These are phyloP conservation scores for Acridotheres tristis DNA, from an alignment of 2,797 vertebrate genomes.

Conservation along the genomic window DNA sequence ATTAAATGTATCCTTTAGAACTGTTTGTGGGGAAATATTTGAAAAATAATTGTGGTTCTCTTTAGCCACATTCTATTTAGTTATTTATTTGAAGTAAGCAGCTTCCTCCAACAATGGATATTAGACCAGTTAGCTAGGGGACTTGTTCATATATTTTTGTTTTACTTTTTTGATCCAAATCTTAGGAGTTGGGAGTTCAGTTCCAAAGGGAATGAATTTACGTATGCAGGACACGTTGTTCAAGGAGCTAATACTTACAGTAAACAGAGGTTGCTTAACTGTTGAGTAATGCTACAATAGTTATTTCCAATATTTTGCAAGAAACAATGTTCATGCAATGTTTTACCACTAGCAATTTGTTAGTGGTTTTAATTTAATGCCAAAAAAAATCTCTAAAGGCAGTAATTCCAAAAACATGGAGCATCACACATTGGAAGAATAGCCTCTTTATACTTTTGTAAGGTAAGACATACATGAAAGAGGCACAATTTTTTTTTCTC, in stretches of 20 bases:
- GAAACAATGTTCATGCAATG: conserved; percentile 70
- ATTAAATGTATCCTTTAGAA: neutral
- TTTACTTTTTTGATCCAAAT: conserved; percentile 53
- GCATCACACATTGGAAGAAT: neutral
- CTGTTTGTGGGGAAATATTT: neutral
- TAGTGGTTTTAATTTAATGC: conserved; percentile 68
- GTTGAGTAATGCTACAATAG: conserved; percentile 62
- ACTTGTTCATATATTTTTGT: conserved; percentile 16
- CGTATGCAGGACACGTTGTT: conserved; percentile 62
- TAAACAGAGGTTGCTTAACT: conserved; percentile 60
- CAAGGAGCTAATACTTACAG: conserved; percentile 49
- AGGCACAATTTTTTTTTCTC: neutral
- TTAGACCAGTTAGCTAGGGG: neutral
- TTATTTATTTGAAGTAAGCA: conserved; percentile 24
- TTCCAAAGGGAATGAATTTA: conserved; percentile 51
- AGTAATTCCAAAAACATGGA: conserved; percentile 55
- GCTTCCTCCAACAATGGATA: neutral
- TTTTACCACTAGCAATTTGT: conserved; percentile 68
- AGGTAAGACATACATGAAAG: neutral
- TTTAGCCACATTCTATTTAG: neutral
- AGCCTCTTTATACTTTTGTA: neutral
- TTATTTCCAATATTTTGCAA: conserved; percentile 76
- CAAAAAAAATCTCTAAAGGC: conserved; percentile 55
- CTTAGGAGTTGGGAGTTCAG: conserved; percentile 46
- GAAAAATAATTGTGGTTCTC: neutral